These are phyloP conservation scores for Fregata magnificens DNA, from an alignment of 2,113 vertebrate genomes.

Conservation along the genomic window DNA sequence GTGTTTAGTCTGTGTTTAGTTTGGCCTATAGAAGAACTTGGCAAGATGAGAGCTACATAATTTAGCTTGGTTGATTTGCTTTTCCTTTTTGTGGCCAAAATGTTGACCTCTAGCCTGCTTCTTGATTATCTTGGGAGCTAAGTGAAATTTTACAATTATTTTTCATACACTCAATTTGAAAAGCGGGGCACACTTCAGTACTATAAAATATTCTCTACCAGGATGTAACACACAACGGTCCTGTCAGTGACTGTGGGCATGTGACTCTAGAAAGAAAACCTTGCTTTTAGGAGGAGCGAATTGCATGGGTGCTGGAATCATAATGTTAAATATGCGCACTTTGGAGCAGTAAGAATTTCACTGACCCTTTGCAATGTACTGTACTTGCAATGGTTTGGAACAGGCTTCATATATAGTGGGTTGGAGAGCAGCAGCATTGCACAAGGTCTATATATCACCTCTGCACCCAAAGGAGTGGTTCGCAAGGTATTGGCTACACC, in stretches of 20 bases:
- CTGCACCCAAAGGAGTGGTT: neutral
- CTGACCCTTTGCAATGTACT: neutral
- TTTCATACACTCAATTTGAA: neutral
- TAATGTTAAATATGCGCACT: neutral
- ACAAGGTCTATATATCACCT: neutral
- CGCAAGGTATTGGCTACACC: rapidly evolving
- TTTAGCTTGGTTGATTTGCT: neutral
- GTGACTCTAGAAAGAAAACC: neutral
- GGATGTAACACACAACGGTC: neutral
- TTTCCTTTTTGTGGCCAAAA: neutral
- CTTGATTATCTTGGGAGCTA: neutral
- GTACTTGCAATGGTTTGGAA: neutral
- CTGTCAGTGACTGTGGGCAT: neutral
- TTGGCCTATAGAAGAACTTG: neutral
- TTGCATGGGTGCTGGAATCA: neutral
- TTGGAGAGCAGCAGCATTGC: neutral
- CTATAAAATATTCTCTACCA: neutral
- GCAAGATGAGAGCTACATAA: neutral
- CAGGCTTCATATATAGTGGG: neutral
- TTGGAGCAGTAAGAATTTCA: neutral
- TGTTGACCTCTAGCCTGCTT: neutral
- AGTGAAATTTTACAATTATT: neutral
- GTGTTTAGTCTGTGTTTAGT: conserved; percentile 41
- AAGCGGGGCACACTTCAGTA: neutral
- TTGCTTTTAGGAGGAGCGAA: neutral